Evolutionary conservation across 30 jellyfish, hydroid and myxozoan genomes (phyloP), one percentile per base, ranked within the genome.

Genomic region (Chironex yamaguchii): DNA sequence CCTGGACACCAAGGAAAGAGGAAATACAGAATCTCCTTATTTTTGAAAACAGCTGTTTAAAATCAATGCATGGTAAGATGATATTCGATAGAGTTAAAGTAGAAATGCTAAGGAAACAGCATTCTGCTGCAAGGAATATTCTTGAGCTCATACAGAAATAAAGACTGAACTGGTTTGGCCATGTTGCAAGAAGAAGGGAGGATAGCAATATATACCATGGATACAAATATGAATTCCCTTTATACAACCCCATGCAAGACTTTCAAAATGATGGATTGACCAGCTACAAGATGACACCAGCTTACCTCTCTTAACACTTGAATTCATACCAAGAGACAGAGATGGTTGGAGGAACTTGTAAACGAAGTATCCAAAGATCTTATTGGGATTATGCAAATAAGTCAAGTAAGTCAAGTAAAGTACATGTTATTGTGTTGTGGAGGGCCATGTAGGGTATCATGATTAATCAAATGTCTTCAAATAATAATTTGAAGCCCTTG

Each of bases 1-100:
- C 87, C 2, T 80, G 91, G 86, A 80, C 86, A 21, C 79, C 25
- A 12, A 34, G 17, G 58, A 6, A 6, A 42, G 58, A 42, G 58
- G 58, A 42, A 42, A 42, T 9, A 42, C 13, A 42, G 17, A 42
- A n/a, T 6, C 58, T 42, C 9, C 9, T 42, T 9, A 17, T 42
- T 42, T 42, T 42, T 42, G 58, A 42, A 42, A 42, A 42, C 58
- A 17, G 17, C 58, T 42, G 58, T 42, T 42, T 17, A 42, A 17
- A 17, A 42, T 17, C 13, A 9, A 6, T 42, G 58, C 17, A 6
- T 9, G 58, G 17, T 6, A 42, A 42, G 17, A 42, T 17, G 13
- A 42, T 9, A 42, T 42, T 42, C 13, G 58, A 42, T 17, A 42
- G 17, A 42, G 9, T 9, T 17, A 42, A 42, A 17, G 13, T 42